phyloP scores from a whole-genome alignment of 2,888 invertebrate species.

The Apodemia duryi region DNA sequence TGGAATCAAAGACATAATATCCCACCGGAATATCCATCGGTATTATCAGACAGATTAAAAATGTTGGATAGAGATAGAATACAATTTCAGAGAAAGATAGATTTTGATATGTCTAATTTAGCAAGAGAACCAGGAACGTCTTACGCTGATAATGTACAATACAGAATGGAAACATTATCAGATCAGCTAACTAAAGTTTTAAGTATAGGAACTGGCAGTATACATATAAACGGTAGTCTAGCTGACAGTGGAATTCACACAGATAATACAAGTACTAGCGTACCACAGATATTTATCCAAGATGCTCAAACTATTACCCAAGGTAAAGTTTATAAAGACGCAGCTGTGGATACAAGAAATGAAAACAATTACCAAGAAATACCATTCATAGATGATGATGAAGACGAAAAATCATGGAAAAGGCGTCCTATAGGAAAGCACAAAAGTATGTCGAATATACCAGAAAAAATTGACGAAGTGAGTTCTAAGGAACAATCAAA shows the following conservation, averaged over 20 bases:
- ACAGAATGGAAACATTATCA: slow-evolving; percentile 61
- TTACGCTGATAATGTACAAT: slow-evolving; percentile 56
- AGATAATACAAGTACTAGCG: slow-evolving; percentile 69
- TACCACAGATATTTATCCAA: slow-evolving; percentile 62
- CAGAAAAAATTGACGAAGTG: slow-evolving; percentile 60
- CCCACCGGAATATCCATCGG: slow-evolving; percentile 64
- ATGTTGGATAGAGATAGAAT: slow-evolving; percentile 56
- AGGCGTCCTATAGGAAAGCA: slow-evolving; percentile 57
- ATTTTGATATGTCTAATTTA: slow-evolving; percentile 62
- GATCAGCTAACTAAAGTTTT: slow-evolving; percentile 69
- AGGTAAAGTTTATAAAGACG: slow-evolving; percentile 59
- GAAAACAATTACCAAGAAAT: slow-evolving; percentile 71
- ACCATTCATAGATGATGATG: slow-evolving; percentile 71
- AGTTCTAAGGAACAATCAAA: slow-evolving; percentile 51
- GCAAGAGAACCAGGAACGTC: slow-evolving; percentile 57
- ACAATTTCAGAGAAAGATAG: slow-evolving; percentile 59
- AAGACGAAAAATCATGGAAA: slow-evolving; percentile 47
- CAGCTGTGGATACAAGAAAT: slow-evolving; percentile 67
- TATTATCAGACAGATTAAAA: slow-evolving; percentile 64
- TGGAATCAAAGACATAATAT: slow-evolving; percentile 63
- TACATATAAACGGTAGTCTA: slow-evolving; percentile 68
- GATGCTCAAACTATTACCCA: slow-evolving; percentile 41
- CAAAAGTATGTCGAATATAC: slow-evolving; percentile 70
- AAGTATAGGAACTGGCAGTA: slow-evolving; percentile 66
- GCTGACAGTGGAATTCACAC: slow-evolving; percentile 74